Evolutionary conservation across 2,113 vertebrate species (phyloP).

Genomic region (Numida meleagris): DNA sequence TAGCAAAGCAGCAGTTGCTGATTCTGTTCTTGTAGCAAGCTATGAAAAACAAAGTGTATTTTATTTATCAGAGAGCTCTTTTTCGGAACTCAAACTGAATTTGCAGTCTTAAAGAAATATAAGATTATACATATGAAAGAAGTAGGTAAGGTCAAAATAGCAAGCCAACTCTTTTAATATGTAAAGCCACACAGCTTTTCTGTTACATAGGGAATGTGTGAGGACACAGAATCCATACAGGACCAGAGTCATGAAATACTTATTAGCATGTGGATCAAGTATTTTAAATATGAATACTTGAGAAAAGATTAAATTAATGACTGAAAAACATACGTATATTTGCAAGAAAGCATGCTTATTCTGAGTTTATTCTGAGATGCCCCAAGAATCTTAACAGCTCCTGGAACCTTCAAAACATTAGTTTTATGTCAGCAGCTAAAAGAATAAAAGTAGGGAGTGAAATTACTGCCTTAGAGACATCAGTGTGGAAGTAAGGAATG

Average conservation of each 20-base stretch:
- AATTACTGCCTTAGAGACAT: background rate
- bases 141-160: background rate
- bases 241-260: background rate
- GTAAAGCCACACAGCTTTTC: background rate
- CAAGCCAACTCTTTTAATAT: background rate
- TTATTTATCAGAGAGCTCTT: background rate
- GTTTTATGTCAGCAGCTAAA: background rate
- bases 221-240: background rate
- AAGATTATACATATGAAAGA: background rate
- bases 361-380: background rate
- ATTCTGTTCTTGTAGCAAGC: background rate
- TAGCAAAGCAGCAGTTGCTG: background rate
- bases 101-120: background rate
- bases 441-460: background rate
- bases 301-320: background rate
- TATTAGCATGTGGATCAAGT: background rate
- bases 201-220: background rate
- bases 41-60: background rate
- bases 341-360: background rate
- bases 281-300: background rate
- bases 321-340: background rate
- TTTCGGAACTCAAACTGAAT: background rate
- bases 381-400: background rate
- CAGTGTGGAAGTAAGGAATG: background rate
- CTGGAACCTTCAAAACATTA: background rate